phyloP scores from a whole-genome alignment of 2,113 vertebrate species.

The Otis tarda region DNA sequence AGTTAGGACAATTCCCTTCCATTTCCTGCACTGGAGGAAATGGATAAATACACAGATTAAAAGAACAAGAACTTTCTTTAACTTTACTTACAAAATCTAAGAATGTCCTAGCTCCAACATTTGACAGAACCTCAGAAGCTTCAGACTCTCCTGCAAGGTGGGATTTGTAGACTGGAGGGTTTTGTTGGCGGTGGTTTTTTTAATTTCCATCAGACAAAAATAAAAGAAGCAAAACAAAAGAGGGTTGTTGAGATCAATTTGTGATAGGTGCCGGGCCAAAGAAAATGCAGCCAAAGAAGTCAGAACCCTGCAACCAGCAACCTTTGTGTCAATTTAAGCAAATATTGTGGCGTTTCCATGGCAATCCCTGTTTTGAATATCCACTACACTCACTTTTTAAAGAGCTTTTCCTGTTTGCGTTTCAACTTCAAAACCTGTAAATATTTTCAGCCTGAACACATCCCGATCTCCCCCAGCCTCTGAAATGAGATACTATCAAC shows the following conservation, averaged over 20 bases:
- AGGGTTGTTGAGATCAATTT: conserved; percentile 51
- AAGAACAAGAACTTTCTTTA: conserved; percentile 33
- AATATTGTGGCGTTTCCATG: conserved; percentile 88
- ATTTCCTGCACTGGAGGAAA: neutral
- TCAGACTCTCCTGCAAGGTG: neutral
- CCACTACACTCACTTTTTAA: conserved; percentile 80
- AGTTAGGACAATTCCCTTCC: neutral
- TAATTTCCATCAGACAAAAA: conserved; percentile 36
- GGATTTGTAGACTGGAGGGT: neutral
- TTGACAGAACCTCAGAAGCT: neutral
- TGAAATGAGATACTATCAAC: neutral
- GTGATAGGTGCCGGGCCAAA: conserved; percentile 72
- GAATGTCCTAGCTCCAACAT: neutral
- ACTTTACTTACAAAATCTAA: conserved; percentile 17
- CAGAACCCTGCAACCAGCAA: conserved; percentile 75
- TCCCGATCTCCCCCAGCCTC: conserved; percentile 33
- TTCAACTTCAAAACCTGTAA: conserved; percentile 82
- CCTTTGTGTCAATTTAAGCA: conserved; percentile 86
- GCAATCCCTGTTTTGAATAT: conserved; percentile 85
- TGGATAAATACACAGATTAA: neutral
- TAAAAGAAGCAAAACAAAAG: conserved; percentile 46
- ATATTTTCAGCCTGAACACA: conserved; percentile 77
- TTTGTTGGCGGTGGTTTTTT: neutral
- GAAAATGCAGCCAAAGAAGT: conserved; percentile 72
- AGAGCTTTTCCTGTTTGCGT: conserved; percentile 84